These are phyloP conservation scores for Mesocentrotus franciscanus DNA, from an alignment of 53 echinoderm and acorn worm species.

Conservation along the genomic window DNA sequence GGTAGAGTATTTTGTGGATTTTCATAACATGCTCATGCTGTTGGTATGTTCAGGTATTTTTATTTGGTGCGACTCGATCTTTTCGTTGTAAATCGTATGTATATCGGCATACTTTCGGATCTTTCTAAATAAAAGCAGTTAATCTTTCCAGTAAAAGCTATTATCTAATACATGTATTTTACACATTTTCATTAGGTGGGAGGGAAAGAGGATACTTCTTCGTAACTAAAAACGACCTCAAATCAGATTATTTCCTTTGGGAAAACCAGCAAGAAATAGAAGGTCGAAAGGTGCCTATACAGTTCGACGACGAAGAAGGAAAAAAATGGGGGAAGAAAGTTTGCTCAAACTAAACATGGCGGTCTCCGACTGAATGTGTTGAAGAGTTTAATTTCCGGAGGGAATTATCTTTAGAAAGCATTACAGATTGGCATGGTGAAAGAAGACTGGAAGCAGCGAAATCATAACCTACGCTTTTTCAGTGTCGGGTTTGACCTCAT, in stretches of 20 bases:
- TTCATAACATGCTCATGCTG: no score
- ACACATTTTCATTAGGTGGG: background rate
- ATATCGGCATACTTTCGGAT: background rate
- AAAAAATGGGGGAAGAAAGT: conserved; percentile 18
- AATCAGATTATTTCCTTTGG: background rate
- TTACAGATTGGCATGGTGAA: conserved; percentile 56
- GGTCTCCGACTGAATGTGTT: conserved; percentile 37
- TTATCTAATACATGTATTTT: background rate
- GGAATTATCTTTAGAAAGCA: conserved; percentile 61
- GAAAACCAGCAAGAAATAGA: background rate
- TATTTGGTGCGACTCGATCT: background rate
- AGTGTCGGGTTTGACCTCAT: conserved; percentile 23
- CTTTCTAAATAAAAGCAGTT: no score
- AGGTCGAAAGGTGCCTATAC: background rate
- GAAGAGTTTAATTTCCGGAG: conserved; percentile 61
- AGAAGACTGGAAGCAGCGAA: conserved; percentile 17
- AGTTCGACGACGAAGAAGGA: background rate
- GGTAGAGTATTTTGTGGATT: no score
- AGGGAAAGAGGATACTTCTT: background rate
- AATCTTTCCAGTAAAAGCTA: background rate
- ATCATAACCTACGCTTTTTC: background rate
- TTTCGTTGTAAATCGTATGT: background rate
- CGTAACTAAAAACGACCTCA: background rate
- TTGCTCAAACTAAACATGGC: conserved; percentile 49
- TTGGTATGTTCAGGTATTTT: background rate